These are phyloP conservation scores for Andrena hattorfiana DNA, from an alignment of 2,888 invertebrate genomes.

Conservation along the genomic window DNA sequence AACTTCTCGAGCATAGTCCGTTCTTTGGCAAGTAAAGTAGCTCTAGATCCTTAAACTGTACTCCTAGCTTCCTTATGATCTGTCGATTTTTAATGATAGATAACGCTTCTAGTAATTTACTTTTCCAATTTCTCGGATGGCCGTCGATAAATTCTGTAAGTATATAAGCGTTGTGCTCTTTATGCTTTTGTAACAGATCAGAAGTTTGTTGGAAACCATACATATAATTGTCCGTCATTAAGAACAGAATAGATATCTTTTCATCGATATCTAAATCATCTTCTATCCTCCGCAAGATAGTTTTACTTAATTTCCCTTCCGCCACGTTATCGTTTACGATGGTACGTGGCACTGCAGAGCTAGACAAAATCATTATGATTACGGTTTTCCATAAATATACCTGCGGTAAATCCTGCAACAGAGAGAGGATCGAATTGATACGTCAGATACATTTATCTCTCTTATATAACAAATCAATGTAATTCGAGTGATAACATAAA, in stretches of 20 bases:
- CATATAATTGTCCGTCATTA: constrained; percentile 77
- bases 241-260: constrained; percentile 83
- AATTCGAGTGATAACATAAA: no score
- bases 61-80: constrained; percentile 84
- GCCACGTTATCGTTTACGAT: neutral
- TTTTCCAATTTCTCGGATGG: constrained; percentile 83
- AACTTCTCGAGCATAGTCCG: constrained; percentile 29
- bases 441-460: neutral
- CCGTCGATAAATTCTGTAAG: constrained; percentile 78
- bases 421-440: neutral
- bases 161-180: constrained; percentile 59
- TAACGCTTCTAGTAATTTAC: constrained; percentile 86
- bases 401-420: neutral
- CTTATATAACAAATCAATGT: no score
- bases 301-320: constrained; percentile 35
- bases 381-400: neutral
- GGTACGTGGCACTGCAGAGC: constrained; percentile 2
- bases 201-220: constrained; percentile 70
- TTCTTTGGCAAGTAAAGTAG: constrained; percentile 37
- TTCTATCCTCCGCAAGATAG: constrained; percentile 79
- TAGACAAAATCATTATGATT: constrained; percentile 31
- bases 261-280: constrained; percentile 85
- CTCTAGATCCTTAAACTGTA: constrained; percentile 30
- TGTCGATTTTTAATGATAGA: constrained; percentile 85
- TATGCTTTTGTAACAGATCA: constrained; percentile 57